Conservation (phyloP, 1,140 invertebrate species). For the Nymphalis io region DNA sequence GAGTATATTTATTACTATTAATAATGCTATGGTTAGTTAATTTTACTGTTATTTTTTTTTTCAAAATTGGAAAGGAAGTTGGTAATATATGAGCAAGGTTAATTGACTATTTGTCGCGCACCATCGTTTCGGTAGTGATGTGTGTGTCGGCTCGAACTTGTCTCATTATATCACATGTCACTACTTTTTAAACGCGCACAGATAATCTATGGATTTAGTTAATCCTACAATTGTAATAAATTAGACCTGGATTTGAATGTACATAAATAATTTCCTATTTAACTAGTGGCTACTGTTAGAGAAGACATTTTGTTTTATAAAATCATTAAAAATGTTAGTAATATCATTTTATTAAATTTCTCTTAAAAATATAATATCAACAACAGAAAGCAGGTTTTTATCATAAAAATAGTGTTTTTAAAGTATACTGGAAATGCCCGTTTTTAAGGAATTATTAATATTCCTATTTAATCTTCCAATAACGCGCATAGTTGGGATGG, state of each 20-base stretch:
- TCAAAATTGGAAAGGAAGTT: slow-evolving; percentile 40
- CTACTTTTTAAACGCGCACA: slow-evolving; percentile 54
- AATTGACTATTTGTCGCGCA: slow-evolving; percentile 63
- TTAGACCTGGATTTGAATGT: slow-evolving; percentile 30
- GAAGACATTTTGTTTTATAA: neutral
- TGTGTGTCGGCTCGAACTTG: slow-evolving; percentile 53
- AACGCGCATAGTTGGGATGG: no score
- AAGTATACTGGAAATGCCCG: no score
- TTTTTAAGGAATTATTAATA: no score
- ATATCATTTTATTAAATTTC: no score
- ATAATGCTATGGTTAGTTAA: neutral
- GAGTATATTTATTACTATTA: neutral
- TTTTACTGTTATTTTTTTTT: slow-evolving; percentile 6
- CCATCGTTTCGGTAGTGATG: slow-evolving; percentile 39
- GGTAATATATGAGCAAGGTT: slow-evolving; percentile 53
- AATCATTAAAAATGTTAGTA: no score
- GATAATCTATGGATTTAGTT: slow-evolving; percentile 50
- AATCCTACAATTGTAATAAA: slow-evolving; percentile 48
- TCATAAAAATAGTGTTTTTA: no score
- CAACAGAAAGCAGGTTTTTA: no score
- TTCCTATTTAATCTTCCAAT: no score
- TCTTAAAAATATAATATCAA: no score
- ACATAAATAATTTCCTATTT: slow-evolving; percentile 24
- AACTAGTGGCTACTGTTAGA: neutral
- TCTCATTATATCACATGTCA: slow-evolving; percentile 61